Evolutionary conservation across 2,113 vertebrate genomes (phyloP), one percentile per base, ranked within the genome.

Genomic region (Galeopterus variegatus): DNA sequence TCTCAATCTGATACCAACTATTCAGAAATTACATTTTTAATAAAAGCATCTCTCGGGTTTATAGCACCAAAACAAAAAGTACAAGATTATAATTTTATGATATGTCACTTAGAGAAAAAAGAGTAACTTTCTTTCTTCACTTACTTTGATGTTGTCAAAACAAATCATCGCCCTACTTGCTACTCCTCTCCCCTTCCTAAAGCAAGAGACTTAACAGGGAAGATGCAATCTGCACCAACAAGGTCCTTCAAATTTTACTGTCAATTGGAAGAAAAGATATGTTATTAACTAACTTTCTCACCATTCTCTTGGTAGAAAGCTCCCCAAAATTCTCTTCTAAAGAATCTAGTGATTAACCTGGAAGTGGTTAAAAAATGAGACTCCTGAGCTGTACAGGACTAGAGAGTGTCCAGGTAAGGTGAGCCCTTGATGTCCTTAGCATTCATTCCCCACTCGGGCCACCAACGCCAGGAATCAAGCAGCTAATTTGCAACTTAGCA

Each of bases 1-100:
- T 83, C 18, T 94, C 95, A 94, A 95, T 95, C 94, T 92, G 90
- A 96, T 75, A 45, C 94, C 91, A 56, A 94, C 88, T 94, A 96
- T 95, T 93, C 89, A 96, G 86, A 85, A 65, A 87, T 17, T 0
- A 93, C 86, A 96, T 56, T 41, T 31, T 94, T 8, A 92, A 88
- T 77, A 93, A 86, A 93, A 98, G 58, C 50, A 2, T 70, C 86
- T 95, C 85, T 96, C 93, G 11, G 1, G 31, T 48, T 93, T 95
- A 21, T 17, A 0, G 13, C 45, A 90, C 69, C 86, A 70, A 94
- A 94, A 92, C 84, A 93, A 93, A 65, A 93, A 87, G 56, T 54
- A 21, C 5, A 69, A 58, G 21, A 79, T 77, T 90, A 81, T 69
- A 93, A 92, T 96, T 97, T 96, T 65, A 73, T 54, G 70, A 92